Evolutionary conservation across 2,113 vertebrate species (phyloP).

Genomic region (Cyanoderma ruficeps): DNA sequence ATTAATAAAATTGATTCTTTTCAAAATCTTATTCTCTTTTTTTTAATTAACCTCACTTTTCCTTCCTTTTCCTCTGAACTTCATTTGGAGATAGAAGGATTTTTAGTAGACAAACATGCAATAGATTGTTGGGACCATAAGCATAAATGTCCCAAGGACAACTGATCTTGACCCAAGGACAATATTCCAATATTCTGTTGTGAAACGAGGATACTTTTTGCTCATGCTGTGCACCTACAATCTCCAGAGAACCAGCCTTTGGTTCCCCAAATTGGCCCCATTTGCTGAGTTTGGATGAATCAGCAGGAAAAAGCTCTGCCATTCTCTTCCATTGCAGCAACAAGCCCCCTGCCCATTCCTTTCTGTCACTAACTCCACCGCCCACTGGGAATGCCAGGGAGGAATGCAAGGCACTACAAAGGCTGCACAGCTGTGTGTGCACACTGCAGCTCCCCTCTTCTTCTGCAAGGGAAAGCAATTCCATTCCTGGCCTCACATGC

Average conservation of each 20-base stretch:
- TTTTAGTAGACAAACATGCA: neutral
- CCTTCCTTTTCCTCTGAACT: neutral
- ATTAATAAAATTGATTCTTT: neutral
- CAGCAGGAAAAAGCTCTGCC: neutral
- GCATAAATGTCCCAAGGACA: neutral
- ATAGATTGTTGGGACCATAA: neutral
- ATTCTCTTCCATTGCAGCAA: neutral
- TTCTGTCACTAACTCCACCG: neutral
- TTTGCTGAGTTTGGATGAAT: neutral
- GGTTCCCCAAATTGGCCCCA: neutral
- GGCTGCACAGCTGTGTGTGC: constrained; percentile 23
- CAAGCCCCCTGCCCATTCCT: neutral
- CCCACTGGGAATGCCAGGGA: neutral
- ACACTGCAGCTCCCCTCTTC: neutral
- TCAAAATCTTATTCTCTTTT: neutral
- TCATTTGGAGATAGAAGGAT: neutral
- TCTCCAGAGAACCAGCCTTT: neutral
- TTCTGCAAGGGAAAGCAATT: neutral
- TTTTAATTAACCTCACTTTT: neutral
- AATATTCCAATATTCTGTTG: neutral
- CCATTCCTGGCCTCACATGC: neutral
- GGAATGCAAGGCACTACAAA: neutral
- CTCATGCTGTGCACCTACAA: rapidly evolving
- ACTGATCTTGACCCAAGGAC: neutral
- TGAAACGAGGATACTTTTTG: neutral